Conservation (phyloP, 2,113 vertebrate genomes). For the Scophthalmus maximus region DNA sequence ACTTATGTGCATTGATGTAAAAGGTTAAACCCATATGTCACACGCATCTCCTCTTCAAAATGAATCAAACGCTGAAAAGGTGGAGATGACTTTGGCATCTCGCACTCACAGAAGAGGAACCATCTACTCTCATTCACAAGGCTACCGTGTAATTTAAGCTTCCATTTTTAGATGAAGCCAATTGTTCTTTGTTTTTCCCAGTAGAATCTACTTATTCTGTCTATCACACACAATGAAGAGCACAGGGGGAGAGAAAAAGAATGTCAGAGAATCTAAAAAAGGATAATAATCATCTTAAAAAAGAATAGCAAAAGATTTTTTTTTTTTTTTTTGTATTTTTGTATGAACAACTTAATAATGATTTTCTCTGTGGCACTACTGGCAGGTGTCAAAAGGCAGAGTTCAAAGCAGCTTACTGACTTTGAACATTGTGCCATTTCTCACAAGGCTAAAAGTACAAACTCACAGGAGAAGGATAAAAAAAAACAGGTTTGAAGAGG, state of each 20-base stretch:
- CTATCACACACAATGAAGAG: slow-evolving; percentile 11
- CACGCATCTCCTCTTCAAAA: no score
- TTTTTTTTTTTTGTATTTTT: no score
- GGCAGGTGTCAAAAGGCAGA: slow-evolving; percentile 19
- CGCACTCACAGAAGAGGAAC: not conserved
- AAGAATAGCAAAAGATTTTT: no score
- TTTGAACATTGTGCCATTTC: slow-evolving; percentile 27
- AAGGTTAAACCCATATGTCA: not conserved
- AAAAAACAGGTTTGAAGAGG: not conserved
- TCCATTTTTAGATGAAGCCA: slow-evolving; percentile 23
- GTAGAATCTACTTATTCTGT: slow-evolving; percentile 3
- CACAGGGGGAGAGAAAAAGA: slow-evolving; percentile 1
- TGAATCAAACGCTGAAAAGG: not conserved
- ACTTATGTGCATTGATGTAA: not conserved
- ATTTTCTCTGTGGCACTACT: not conserved
- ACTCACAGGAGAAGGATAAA: not conserved
- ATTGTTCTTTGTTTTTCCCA: slow-evolving; percentile 1
- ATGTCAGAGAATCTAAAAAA: no score
- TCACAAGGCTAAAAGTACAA: slow-evolving; percentile 12
- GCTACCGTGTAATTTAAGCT: not conserved
- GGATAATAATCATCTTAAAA: no score
- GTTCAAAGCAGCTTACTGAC: slow-evolving; percentile 38
- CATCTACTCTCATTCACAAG: not conserved
- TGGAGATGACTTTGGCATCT: not conserved
- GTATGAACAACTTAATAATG: slow-evolving; percentile 8